These are phyloP conservation scores for Enhydra lutris DNA, from an alignment of 2,113 vertebrate species.

Conservation along the genomic window DNA sequence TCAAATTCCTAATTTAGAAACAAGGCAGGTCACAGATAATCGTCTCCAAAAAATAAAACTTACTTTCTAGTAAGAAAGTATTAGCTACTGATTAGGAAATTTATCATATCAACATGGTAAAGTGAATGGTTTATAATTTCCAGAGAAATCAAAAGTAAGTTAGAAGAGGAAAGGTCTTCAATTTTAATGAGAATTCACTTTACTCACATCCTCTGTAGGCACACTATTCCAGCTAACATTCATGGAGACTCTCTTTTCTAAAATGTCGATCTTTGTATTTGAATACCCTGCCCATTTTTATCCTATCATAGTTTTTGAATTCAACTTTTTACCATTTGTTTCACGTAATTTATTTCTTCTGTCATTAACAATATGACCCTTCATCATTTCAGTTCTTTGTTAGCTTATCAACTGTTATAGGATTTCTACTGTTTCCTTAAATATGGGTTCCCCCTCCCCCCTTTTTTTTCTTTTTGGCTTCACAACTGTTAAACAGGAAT, in stretches of 20 bases:
- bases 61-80: background rate
- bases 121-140: background rate
- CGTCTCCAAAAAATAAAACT: background rate
- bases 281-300: background rate
- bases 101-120: background rate
- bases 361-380: background rate
- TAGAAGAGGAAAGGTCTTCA: background rate
- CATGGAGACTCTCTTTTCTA: background rate
- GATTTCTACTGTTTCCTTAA: background rate
- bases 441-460: background rate
- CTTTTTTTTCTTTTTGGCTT: background rate
- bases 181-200: background rate
- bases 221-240: background rate
- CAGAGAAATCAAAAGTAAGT: background rate
- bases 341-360: background rate
- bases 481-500: background rate
- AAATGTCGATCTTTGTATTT: background rate
- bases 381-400: background rate
- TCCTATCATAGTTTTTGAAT: background rate
- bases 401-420: background rate
- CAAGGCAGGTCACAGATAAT: background rate
- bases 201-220: background rate
- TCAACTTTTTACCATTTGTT: background rate
- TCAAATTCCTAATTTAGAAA: background rate
- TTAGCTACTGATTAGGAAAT: background rate